A percentile compares a stretch with the other conserved stretches of the same genome.
Conservation (phyloP, 1,140 invertebrate genomes). For the Drosophila lacertosa region DNA sequence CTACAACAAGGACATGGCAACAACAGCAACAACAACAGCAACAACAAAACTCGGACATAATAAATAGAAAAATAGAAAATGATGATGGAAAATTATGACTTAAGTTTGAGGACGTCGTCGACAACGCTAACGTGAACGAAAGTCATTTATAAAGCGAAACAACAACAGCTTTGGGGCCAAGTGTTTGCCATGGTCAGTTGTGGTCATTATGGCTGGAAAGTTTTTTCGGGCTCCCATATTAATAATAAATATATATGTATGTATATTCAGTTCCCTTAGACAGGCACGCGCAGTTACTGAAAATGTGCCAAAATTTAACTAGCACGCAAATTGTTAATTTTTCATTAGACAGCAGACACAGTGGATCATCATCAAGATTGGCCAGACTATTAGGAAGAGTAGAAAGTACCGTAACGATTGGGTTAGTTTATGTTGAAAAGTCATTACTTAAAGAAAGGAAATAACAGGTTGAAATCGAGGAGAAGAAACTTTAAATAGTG, state of each 20-base stretch:
- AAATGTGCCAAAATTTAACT: constrained; percentile 41
- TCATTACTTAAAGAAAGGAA: background rate
- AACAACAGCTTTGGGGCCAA: constrained; percentile 1
- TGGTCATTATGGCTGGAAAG: constrained; percentile 41
- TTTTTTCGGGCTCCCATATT: constrained; percentile 28
- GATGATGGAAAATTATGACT: constrained; percentile 72
- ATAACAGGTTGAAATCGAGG: no score
- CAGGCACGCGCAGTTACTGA: constrained; percentile 30
- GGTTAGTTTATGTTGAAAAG: background rate
- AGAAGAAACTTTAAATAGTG: no score
- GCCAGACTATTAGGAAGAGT: background rate
- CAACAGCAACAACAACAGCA: no score
- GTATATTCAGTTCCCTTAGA: constrained; percentile 8
- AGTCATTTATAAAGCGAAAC: constrained; percentile 63
- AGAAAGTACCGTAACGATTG: constrained; percentile 1
- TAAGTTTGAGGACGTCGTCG: constrained; percentile 44
- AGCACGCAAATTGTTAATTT: constrained; percentile 66
- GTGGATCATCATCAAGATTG: constrained; percentile 2
- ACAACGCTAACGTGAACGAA: constrained; percentile 62
- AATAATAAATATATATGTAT: constrained; percentile 44
- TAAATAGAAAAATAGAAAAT: constrained; percentile 65
- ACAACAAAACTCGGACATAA: constrained; percentile 53
- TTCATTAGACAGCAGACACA: constrained; percentile 40
- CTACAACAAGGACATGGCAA: constrained; percentile 45
- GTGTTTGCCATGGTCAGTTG: constrained; percentile 40